Evolutionary conservation across 2,113 vertebrate species (phyloP).

Genomic region (Caranx ignobilis): DNA sequence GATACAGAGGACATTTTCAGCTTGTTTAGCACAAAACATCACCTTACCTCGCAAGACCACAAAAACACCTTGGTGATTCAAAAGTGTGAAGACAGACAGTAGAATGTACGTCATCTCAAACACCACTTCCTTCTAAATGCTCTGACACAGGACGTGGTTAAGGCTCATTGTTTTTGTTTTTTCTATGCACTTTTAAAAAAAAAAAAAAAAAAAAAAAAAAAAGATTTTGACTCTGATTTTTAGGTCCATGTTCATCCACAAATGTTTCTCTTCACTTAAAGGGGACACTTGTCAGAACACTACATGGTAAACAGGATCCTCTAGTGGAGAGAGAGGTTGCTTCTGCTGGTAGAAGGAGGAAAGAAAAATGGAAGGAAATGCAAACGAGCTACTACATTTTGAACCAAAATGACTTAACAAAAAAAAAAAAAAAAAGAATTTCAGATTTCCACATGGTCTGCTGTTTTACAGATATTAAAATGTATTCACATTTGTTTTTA

Average conservation of each 20-base stretch:
- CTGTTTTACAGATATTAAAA: background rate
- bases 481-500: slow-evolving; percentile 10
- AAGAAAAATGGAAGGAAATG: slow-evolving; percentile 19
- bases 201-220: no score
- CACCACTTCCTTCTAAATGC: background rate
- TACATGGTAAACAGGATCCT: background rate
- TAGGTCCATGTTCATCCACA: background rate
- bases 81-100: background rate
- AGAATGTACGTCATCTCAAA: slow-evolving; percentile 14
- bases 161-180: slow-evolving; percentile 25
- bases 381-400: slow-evolving; percentile 14
- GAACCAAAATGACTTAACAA: background rate
- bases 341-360: background rate
- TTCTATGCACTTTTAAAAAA: background rate
- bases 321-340: background rate
- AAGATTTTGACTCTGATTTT: background rate
- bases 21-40: background rate
- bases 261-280: background rate
- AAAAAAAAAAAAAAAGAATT: background rate
- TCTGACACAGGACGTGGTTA: slow-evolving; percentile 17
- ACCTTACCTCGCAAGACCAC: slow-evolving; percentile 3
- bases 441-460: background rate
- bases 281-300: background rate
- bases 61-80: slow-evolving; percentile 11
- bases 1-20: background rate